These are phyloP conservation scores for Ephydatia muelleri DNA, from an alignment of 37 sponge, comb jelly and placozoan genomes.

Conservation along the genomic window DNA sequence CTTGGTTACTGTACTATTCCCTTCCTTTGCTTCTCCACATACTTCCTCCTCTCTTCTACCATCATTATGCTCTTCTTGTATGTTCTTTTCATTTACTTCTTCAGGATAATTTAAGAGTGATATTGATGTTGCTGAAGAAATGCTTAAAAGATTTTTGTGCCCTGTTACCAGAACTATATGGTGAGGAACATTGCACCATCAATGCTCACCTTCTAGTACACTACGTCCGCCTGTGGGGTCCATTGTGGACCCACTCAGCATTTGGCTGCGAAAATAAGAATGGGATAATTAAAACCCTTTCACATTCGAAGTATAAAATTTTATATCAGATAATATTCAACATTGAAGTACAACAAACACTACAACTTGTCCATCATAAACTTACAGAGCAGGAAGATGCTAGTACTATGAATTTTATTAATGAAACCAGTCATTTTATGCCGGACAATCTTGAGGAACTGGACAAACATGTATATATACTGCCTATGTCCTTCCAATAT, in stretches of 20 bases:
- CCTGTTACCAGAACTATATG: conserved; percentile 41
- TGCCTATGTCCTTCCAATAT: not conserved
- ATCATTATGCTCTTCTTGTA: conserved; percentile 45
- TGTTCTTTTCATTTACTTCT: conserved; percentile 42
- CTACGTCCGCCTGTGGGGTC: conserved; percentile 47
- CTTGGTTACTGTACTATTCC: conserved; percentile 24
- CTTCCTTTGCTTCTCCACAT: conserved; percentile 12
- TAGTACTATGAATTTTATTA: not conserved
- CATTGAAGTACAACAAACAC: conserved; percentile 9
- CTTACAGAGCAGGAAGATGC: not conserved
- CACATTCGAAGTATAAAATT: conserved; percentile 23
- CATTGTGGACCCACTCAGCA: conserved; percentile 55
- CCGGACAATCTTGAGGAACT: too few relatives aligned
- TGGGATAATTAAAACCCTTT: conserved; percentile 13
- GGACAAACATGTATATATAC: not conserved
- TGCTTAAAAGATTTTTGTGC: conserved; percentile 30
- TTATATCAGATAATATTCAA: conserved; percentile 28
- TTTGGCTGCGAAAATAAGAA: conserved; percentile 41
- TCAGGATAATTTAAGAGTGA: not conserved
- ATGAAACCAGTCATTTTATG: not conserved
- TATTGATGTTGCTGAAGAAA: conserved; percentile 37
- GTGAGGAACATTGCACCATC: conserved; percentile 17
- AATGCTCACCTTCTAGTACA: conserved; percentile 36
- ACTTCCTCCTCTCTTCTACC: conserved; percentile 21
- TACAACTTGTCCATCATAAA: conserved; percentile 9